Percentiles rank a stretch among this genome's conserved stretches.
These are phyloP conservation scores for Onychostoma macrolepis DNA, from an alignment of 2,113 vertebrate genomes.

Conservation along the genomic window DNA sequence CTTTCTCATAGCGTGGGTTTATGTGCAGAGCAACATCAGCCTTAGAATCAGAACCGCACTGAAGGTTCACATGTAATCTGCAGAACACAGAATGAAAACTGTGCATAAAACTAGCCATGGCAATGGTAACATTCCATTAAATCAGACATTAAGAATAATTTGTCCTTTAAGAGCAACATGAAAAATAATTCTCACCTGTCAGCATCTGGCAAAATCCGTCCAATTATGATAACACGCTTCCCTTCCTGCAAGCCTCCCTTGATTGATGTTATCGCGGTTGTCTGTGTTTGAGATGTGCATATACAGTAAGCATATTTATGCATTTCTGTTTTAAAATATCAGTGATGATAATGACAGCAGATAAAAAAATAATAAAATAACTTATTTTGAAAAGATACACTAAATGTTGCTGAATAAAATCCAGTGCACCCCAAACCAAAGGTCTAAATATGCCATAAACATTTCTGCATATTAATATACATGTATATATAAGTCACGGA, in stretches of 20 bases:
- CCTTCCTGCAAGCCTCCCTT: slow-evolving; percentile 64
- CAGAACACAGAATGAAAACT: not conserved
- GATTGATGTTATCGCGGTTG: slow-evolving; percentile 62
- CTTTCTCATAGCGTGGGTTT: slow-evolving; percentile 68
- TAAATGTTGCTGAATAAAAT: not conserved
- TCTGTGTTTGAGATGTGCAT: slow-evolving; percentile 17
- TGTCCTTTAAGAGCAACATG: not conserved
- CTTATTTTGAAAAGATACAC: not conserved
- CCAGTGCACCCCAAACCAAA: not conserved
- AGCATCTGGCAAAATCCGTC: slow-evolving; percentile 37
- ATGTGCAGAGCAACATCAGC: slow-evolving; percentile 74
- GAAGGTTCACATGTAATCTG: slow-evolving; percentile 69
- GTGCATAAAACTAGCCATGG: not conserved
- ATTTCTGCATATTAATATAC: too few species aligned
- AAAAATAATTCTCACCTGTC: slow-evolving; percentile 56
- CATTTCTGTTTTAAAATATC: not conserved
- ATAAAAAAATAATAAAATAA: not conserved
- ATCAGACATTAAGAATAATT: too few species aligned
- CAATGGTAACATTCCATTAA: too few species aligned
- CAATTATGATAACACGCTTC: slow-evolving; percentile 60
- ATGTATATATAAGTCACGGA: too few species aligned
- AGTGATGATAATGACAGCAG: not conserved
- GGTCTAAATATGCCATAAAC: too few species aligned
- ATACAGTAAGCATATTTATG: not conserved
- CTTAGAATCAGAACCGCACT: slow-evolving; percentile 37